Evolutionary conservation across 2,113 vertebrate genomes (phyloP).

Genomic region (Urocitellus parryii): DNA sequence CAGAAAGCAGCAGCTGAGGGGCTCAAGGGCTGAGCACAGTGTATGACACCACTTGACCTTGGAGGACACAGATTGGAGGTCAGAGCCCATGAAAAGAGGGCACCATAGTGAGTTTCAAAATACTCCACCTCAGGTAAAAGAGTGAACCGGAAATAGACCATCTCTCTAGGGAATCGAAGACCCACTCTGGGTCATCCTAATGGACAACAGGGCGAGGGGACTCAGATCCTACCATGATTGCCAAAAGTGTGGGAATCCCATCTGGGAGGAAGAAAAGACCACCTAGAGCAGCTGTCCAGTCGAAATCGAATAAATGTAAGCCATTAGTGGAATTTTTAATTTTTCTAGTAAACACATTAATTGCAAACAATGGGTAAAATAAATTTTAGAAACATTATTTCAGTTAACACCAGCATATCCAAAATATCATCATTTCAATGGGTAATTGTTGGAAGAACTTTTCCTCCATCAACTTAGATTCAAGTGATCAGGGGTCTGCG

Average conservation of each 20-base stretch:
- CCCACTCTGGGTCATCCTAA: background rate
- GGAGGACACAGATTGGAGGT: background rate
- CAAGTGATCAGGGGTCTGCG: background rate
- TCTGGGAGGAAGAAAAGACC: background rate
- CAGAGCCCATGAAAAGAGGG: background rate
- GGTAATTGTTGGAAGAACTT: background rate
- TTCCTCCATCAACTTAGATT: background rate
- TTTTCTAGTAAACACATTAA: constrained; percentile 37
- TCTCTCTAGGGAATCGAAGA: background rate
- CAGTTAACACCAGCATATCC: background rate
- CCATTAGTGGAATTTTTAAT: background rate
- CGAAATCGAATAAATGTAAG: background rate
- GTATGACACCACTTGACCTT: background rate
- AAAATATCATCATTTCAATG: background rate
- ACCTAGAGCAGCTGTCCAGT: background rate
- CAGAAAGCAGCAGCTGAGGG: background rate
- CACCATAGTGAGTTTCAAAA: background rate
- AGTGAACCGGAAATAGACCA: background rate
- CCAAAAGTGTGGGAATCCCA: background rate
- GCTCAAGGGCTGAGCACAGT: background rate
- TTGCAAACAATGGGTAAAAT: background rate
- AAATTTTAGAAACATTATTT: background rate
- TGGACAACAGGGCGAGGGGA: too few species aligned
- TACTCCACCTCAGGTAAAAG: background rate
- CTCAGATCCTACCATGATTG: background rate